Percentiles rank a stretch among this genome's conserved stretches.
These are phyloP conservation scores for Watsonalla binaria DNA, from an alignment of 2,888 invertebrate genomes.

Conservation along the genomic window DNA sequence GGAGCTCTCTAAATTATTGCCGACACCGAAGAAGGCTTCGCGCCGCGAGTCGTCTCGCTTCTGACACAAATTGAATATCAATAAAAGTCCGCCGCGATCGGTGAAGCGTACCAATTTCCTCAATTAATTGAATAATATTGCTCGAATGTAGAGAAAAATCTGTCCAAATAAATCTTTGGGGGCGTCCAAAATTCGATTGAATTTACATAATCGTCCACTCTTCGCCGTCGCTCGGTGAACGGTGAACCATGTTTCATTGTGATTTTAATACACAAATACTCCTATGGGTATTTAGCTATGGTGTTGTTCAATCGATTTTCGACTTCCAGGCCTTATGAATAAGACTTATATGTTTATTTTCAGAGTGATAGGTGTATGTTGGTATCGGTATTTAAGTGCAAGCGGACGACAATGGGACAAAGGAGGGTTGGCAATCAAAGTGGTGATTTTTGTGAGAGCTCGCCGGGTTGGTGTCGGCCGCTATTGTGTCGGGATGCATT, in stretches of 20 bases:
- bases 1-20: background rate
- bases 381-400: slow-evolving; percentile 33
- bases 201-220: slow-evolving; percentile 39
- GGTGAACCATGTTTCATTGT: slow-evolving; percentile 40
- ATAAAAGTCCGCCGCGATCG: background rate
- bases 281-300: slow-evolving; percentile 8
- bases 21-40: background rate
- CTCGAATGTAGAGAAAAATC: slow-evolving; percentile 10
- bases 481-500: slow-evolving; percentile 27
- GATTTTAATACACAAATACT: slow-evolving; percentile 32
- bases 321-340: slow-evolving; percentile 5
- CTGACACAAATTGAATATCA: background rate
- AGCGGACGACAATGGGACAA: slow-evolving; percentile 34
- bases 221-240: slow-evolving; percentile 21
- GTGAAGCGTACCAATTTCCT: background rate
- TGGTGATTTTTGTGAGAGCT: slow-evolving; percentile 28
- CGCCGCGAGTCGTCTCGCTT: background rate
- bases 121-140: slow-evolving; percentile 3
- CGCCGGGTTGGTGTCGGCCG: slow-evolving; percentile 26
- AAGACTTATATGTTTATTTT: slow-evolving; percentile 3
- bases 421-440: slow-evolving; percentile 37
- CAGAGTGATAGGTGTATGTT: slow-evolving; percentile 9
- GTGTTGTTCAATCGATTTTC: background rate
- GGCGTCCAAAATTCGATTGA: slow-evolving; percentile 30
- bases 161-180: slow-evolving; percentile 25